Evolutionary conservation across 1,140 invertebrate genomes (phyloP), one percentile per base, ranked within the genome.

Genomic region (Rhopalosiphum padi): DNA sequence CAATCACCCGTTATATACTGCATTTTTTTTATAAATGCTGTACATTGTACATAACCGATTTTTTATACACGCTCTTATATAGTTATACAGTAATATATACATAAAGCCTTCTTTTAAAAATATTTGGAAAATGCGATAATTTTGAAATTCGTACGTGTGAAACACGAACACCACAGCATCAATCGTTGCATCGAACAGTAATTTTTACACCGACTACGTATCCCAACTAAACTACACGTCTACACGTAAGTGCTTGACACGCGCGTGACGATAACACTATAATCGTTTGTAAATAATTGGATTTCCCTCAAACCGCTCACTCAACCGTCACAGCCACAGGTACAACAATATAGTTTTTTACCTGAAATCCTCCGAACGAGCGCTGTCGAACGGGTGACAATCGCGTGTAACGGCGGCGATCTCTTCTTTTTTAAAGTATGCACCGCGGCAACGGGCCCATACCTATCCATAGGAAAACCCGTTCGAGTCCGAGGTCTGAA

Each of bases 391-490:
- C 51, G 87, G 48, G 30, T 18, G 3, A 53, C 21, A 8, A 89
- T 89, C 22, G 46, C 51, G 22, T 41, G 35, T 1, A 89, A 11
- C 51, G 55, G 35, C 11, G 37, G 41, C 1, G 35, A 22, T 35
- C 15, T 85, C 37, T 86, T 93, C 22, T 93, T 85, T 55, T 41
- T 53, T 35, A 51, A 51, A 51, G 48, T 51, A 51, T 15, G 48
- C 48, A 37, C 15, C 25, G 22, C 21, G 23, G 68, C 30, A 11
- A 77, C 37, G n/a, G 91, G 18, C 11, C 91, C 91, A 7, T 93
- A 93, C 37, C 91, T 93, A 1, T 93, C 77, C 48, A 93, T 53
- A 6, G 91, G 91, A 83, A 93, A 93, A 18, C 91, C 91, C 43
- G 91, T 93, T 30, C 82, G 91, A 5, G 91, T 93, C 21, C 90